Evolutionary conservation across 2,888 invertebrate genomes (phyloP).

Genomic region (Melolontha melolontha): DNA sequence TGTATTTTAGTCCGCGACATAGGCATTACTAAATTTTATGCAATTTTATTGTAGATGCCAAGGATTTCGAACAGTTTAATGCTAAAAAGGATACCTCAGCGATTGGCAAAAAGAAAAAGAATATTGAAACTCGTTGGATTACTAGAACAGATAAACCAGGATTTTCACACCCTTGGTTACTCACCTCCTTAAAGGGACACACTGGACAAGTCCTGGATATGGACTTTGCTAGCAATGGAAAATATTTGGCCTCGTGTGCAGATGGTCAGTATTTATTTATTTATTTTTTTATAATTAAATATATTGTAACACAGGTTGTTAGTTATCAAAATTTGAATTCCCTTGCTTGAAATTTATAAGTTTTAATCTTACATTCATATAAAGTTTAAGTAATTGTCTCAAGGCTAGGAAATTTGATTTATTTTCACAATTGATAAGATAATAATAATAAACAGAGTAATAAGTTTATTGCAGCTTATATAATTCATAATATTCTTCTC

Average conservation of each 20-base stretch:
- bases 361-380: neutral
- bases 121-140: conserved; percentile 59
- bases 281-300: neutral
- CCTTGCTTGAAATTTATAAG: neutral
- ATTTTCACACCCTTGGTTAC: conserved; percentile 83
- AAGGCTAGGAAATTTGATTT: too few species aligned
- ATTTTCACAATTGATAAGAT: too few species aligned
- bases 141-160: conserved; percentile 67
- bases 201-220: conserved; percentile 79
- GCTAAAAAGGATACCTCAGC: conserved; percentile 30
- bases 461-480: too few species aligned
- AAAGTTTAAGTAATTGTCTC: too few species aligned
- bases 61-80: conserved; percentile 36
- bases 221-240: conserved; percentile 87
- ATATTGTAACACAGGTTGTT: neutral
- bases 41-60: conserved; percentile 41
- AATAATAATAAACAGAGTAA: too few species aligned
- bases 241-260: conserved; percentile 85
- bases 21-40: conserved; percentile 16
- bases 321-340: too few species aligned
- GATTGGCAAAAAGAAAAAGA: conserved; percentile 66
- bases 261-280: conserved; percentile 75
- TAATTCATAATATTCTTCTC: too few species aligned
- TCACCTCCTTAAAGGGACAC: conserved; percentile 86
- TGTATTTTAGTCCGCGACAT: conserved; percentile 24